Conservation (phyloP, 92 coral and sea anemone species). For the Epizoanthus ramosus region DNA sequence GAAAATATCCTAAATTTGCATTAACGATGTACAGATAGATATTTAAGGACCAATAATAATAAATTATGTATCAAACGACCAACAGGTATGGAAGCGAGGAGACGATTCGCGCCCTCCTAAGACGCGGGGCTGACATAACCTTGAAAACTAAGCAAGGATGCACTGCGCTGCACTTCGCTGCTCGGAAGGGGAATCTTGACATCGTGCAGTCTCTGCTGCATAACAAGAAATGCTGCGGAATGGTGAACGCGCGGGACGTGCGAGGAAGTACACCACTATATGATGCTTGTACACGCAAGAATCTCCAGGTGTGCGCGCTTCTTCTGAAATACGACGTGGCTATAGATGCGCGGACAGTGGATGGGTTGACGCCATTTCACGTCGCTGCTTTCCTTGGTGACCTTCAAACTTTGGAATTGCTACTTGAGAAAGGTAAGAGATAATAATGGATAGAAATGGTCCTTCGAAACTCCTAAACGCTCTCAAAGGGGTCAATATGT, state of each 20-base stretch:
- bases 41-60: no score
- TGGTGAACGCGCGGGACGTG: slow-evolving; percentile 17
- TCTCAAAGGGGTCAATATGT: no score
- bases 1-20: no score
- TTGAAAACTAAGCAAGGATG: slow-evolving; percentile 17
- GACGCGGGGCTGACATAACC: slow-evolving; percentile 16
- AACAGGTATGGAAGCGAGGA: slow-evolving; percentile 28
- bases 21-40: no score
- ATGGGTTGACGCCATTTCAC: slow-evolving; percentile 11
- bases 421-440: slow-evolving; percentile 20
- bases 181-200: neutral
- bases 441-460: neutral
- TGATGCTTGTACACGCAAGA: slow-evolving; percentile 21
- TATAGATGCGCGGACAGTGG: neutral
- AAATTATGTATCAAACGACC: neutral
- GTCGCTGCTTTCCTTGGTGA: slow-evolving; percentile 17
- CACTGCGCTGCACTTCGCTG: slow-evolving; percentile 36
- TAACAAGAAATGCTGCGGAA: neutral
- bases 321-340: slow-evolving; percentile 26
- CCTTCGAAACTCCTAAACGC: no score
- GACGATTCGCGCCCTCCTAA: slow-evolving; percentile 3
- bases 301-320: slow-evolving; percentile 4
- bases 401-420: neutral
- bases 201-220: slow-evolving; percentile 15
- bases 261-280: slow-evolving; percentile 32